Evolutionary conservation across 2,888 invertebrate genomes (phyloP).

Genomic region (Drosophila dives): DNA sequence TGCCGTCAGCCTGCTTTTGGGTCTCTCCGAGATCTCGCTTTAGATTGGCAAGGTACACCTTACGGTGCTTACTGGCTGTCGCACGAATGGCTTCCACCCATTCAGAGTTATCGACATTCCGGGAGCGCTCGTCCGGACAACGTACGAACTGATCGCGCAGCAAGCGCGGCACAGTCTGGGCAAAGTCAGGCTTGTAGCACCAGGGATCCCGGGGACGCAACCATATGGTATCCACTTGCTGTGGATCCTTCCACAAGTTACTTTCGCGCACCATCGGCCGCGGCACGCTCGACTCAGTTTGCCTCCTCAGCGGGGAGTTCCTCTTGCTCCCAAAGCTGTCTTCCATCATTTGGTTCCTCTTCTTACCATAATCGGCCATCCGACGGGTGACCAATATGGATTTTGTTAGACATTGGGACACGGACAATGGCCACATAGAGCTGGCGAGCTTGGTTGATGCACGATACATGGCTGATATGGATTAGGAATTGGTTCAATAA

Average conservation of each 20-base stretch:
- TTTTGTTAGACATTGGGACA: not conserved
- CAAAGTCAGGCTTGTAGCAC: slow-evolving; percentile 54
- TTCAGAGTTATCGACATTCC: slow-evolving; percentile 44
- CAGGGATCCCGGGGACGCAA: slow-evolving; percentile 38
- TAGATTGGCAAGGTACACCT: not conserved
- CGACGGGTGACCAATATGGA: not conserved
- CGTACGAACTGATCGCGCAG: slow-evolving; percentile 59
- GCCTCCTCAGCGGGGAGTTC: too few relatives aligned
- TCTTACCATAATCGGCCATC: not conserved
- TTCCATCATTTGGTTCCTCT: not conserved
- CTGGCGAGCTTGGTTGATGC: slow-evolving; percentile 22
- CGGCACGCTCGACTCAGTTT: not conserved
- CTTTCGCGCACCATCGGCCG: slow-evolving; percentile 45
- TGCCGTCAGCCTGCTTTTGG: not conserved
- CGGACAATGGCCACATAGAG: slow-evolving; percentile 10
- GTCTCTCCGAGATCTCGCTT: not conserved
- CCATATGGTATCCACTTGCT: slow-evolving; percentile 46
- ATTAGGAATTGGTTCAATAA: not conserved
- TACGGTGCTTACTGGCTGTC: slow-evolving; percentile 1
- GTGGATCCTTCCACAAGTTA: slow-evolving; percentile 50
- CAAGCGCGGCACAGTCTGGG: slow-evolving; percentile 42
- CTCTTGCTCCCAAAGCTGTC: not conserved
- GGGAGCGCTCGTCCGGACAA: slow-evolving; percentile 54
- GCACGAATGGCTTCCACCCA: slow-evolving; percentile 36
- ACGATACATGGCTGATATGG: slow-evolving; percentile 34